These are phyloP conservation scores for Indicator indicator DNA, from an alignment of 2,113 vertebrate genomes.

Conservation along the genomic window DNA sequence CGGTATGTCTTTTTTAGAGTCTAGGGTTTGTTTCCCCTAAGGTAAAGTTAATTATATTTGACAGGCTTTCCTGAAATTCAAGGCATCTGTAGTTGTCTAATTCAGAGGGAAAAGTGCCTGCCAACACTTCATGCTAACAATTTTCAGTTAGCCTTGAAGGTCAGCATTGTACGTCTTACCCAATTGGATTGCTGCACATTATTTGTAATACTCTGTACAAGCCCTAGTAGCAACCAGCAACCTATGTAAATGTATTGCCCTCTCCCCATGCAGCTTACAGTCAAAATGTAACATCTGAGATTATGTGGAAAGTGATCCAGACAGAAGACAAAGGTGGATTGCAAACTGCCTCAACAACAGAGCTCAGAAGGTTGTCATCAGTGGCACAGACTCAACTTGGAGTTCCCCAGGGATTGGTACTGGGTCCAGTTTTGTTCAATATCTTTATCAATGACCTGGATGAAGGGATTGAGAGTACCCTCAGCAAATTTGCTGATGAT, in stretches of 20 bases:
- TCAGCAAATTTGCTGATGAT: too few species aligned
- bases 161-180: neutral
- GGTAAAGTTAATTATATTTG: neutral
- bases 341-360: too few species aligned
- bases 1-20: neutral
- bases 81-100: neutral
- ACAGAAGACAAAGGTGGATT: neutral
- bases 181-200: neutral
- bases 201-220: neutral
- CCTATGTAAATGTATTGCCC: neutral
- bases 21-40: neutral
- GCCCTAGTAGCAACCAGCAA: neutral
- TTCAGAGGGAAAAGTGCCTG: neutral
- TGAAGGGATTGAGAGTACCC: too few species aligned
- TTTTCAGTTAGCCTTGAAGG: neutral
- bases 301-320: neutral
- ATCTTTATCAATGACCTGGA: too few species aligned
- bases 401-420: too few species aligned
- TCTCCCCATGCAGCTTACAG: neutral
- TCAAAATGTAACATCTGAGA: neutral
- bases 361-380: too few species aligned
- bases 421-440: too few species aligned
- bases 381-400: too few species aligned
- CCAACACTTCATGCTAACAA: neutral
- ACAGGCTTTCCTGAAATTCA: neutral